Evolutionary conservation across 2,888 invertebrate genomes (phyloP), one percentile per base, ranked within the genome.

Genomic region (Ernsta delagoae): DNA sequence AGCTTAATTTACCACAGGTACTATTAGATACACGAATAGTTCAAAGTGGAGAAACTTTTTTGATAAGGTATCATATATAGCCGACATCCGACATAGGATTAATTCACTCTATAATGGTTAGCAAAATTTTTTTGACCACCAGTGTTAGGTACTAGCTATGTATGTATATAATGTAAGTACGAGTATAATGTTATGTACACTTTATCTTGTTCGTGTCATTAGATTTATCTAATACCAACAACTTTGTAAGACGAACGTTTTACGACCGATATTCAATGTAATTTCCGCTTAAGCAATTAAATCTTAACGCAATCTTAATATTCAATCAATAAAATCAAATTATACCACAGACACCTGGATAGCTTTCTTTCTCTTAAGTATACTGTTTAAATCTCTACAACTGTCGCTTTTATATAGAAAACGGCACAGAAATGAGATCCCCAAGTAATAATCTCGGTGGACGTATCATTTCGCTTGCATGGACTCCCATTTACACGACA

Each of bases 401-500:
- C 48, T 5, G n/a, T 6, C 48, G 7, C 16, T 50, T 50, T 16
- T 8, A 16, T 50, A 50, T 8, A 24, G 24, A 24, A 9, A 53
- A 53, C 53, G 4, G 53, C 53, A 24, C 24, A 53, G 53, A 53
- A 31, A 54, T 54, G 7, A 31, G 31, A 54, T 54, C 5, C 24
- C 12, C 53, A 5, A 31, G 31, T 31, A 5, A 9, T 9, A 11
- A 54, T 54, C 53, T 57, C 34, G 34, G 34, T 34, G 12, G 7
- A 36, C 36, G 12, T 34, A 50, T 62, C 54, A 34, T 45, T 43
- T 56, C 12, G 43, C 41, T 64, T 56, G 34, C 41, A 64, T 64
- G 48, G 34, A 34, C 57, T 36, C 34, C 57, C 45, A 57, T 65
- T 57, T 11, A 48, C 34, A 57, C 41, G 57, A 57, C 57, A 65